A percentile compares a stretch with the other conserved stretches of the same genome.
Conservation (phyloP, 2,113 vertebrate genomes). For the western clawed frog (Xenopus tropicalis) region DNA sequence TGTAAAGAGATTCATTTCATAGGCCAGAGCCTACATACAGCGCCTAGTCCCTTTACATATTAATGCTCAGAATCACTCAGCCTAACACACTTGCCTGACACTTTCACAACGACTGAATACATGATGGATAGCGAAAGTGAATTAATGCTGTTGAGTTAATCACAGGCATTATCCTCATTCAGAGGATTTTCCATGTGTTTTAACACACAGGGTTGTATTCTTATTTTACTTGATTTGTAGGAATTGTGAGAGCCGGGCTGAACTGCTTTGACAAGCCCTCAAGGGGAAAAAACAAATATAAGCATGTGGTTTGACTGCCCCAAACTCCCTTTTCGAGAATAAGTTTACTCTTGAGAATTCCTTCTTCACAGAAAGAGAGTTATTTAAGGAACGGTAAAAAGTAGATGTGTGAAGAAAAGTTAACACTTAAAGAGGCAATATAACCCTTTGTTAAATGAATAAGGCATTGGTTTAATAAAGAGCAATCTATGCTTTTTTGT, state of each 20-base stretch:
- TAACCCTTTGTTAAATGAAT: too few relatives aligned
- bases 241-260: constrained; percentile 5
- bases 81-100: background rate
- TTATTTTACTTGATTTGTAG: constrained; percentile 39
- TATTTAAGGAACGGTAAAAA: too few relatives aligned
- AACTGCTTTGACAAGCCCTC: constrained; percentile 34
- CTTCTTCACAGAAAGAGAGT: constrained; percentile 7
- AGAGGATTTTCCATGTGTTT: constrained; percentile 9
- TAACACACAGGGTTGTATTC: background rate
- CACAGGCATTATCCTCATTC: constrained; percentile 8
- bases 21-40: background rate
- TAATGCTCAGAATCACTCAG: background rate
- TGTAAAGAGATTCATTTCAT: constrained; percentile 23
- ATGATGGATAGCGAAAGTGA: constrained; percentile 16
- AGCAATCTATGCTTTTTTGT: too few relatives aligned
- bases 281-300: constrained; percentile 15
- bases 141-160: constrained; percentile 14
- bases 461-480: too few relatives aligned
- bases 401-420: too few relatives aligned
- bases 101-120: constrained; percentile 15
- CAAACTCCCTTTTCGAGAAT: constrained; percentile 27
- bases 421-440: too few relatives aligned
- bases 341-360: constrained; percentile 32
- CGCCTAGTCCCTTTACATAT: constrained; percentile 4
- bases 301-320: constrained; percentile 17